A percentile compares a stretch with the other conserved stretches of the same genome.
Conservation (phyloP, 2,113 vertebrate species). For the Pomatostomus ruficeps region DNA sequence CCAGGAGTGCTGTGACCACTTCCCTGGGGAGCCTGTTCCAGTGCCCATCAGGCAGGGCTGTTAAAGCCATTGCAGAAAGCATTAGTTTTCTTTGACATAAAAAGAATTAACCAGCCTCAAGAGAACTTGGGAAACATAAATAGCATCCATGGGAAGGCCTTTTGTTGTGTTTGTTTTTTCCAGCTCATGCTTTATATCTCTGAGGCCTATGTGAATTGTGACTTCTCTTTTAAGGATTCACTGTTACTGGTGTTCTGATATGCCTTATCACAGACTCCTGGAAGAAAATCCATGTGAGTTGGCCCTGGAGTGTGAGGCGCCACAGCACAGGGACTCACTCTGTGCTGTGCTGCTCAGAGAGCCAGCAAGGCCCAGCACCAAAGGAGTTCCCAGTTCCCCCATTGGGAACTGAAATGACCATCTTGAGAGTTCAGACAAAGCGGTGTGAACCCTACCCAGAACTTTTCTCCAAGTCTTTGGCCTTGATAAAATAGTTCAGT, state of each 20-base stretch:
- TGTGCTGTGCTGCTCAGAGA: fast-evolving
- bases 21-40: background rate
- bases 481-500: background rate
- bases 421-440: background rate
- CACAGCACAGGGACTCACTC: background rate
- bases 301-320: background rate
- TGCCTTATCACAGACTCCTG: background rate
- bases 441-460: fast-evolving
- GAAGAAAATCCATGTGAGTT: fast-evolving
- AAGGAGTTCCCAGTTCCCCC: background rate
- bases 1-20: fast-evolving
- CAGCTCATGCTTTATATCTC: background rate
- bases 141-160: background rate
- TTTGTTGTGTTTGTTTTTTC: background rate
- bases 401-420: background rate
- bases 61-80: background rate
- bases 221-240: background rate
- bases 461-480: background rate
- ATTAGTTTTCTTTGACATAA: background rate
- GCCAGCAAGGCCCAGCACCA: background rate
- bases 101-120: background rate
- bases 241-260: background rate
- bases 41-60: background rate
- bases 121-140: background rate
- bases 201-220: background rate